Evolutionary conservation across 2,888 invertebrate species (phyloP), one percentile per base, ranked within the genome.

Genomic region (Hartigia nigra): DNA sequence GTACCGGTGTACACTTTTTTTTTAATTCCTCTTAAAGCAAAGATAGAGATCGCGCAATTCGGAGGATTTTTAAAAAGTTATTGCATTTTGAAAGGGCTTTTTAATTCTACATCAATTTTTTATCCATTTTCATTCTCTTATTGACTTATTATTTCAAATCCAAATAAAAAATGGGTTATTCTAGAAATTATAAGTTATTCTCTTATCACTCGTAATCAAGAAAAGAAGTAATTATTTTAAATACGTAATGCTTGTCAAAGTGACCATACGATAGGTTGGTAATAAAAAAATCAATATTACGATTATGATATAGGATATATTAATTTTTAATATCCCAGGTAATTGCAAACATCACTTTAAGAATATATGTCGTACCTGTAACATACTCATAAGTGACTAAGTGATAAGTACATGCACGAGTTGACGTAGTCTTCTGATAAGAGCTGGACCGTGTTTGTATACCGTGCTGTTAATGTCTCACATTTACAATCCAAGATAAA

Each of bases 401-500:
- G 23, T 9, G 55, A 55, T 23, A 55, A 55, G 72, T 72, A 72
- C 32, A 1, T 72, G 32, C 9, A 72, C 1, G 34, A 72, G 72
- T 34, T 72, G 12, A 34, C 34, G 78, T 79, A 83, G 80, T 79
- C 76, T 79, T 76, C 78, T 78, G 83, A 81, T 82, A 82, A 83
- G 80, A 79, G 79, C 32, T 77, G 79, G 75, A 14, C 36, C 75
- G 34, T 75, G 34, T 75, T n/a, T 78, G 74, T 76, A 75, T 74
- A 55, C 79, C 76, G 76, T 69, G 80, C 79, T 76, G 74, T 77
- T 70, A 75, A 32, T 35, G 75, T n/a, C 80, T 76, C 77, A 79
- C 79, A 76, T 82, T 82, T 79, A 81, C 80, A 79, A 83, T 82
- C 75, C 79, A 70, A 78, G 83, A 83, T 82, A 83, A 78, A 77